Base-by-base conservation (phyloP, 2,113 vertebrate species). In the Clarias batrachus region DNA sequence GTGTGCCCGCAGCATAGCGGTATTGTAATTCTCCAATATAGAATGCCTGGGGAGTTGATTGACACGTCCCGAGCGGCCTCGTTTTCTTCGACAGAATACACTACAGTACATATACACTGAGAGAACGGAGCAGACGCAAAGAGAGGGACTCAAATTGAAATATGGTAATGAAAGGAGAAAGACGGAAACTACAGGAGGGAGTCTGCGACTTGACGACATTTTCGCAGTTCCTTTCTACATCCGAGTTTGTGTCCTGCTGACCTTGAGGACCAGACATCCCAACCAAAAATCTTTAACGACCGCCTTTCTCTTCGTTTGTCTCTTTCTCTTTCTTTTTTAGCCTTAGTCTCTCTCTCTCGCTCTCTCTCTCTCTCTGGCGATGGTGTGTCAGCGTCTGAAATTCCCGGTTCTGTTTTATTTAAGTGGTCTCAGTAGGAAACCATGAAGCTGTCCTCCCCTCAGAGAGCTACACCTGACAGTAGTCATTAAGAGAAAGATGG, bases 61-160 rank as follows among this genome's bases (percentile, higher is more conserved):
- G 88, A 80, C 88, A 89, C 59, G 82, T 87, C 88, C 85, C 88
- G 66, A 27, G 62, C 33, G 88, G 60, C 70, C 60, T 84, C 25
- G 33, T 89, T 87, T 81, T 87, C 78, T 60, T 73, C 60, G 82
- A 89, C 66, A 86, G 82, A 77, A 87, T 77, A 79, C 82, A 81
- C 66, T 54, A 74, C 60, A 30, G 68, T 37, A 80, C 27, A 68
- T 27, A 68, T 10, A 68, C 11, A 37, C 1, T 8, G 37, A 85
- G 59, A 23, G 37, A 76, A 41, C 48, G 27, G 25, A 57, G 37
- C 14, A 77, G 57, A 84, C 59, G 71, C 33, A 76, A 65, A 57
- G 71, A 79, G 74, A 62, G 71, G 56, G 81, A 78, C n/a, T 88
- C 33, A 83, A 54, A 86, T 83, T 83, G 65, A 77, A 81, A 83